Evolutionary conservation across 2,888 invertebrate genomes (phyloP).

Genomic region (Cephus nigrinus): DNA sequence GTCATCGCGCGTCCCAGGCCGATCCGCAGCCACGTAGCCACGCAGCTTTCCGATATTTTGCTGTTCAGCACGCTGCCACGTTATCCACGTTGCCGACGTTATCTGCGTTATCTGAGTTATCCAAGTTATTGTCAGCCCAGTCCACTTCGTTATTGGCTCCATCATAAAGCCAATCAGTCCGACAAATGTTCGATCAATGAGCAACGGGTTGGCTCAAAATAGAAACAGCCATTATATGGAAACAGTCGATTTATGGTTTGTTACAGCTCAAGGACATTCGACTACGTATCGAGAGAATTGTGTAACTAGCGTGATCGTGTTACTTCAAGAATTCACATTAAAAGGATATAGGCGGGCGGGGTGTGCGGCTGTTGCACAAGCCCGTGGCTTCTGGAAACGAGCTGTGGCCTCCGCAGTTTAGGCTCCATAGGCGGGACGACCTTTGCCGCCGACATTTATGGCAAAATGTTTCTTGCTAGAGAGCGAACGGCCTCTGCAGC

Average conservation of each 20-base stretch:
- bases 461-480: slow-evolving; percentile 16
- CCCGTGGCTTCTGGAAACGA: background rate
- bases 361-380: background rate
- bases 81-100: slow-evolving; percentile 32
- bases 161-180: slow-evolving; percentile 28
- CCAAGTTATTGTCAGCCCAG: slow-evolving; percentile 27
- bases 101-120: slow-evolving; percentile 34
- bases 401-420: background rate
- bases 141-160: slow-evolving; percentile 26
- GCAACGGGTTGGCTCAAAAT: slow-evolving; percentile 11
- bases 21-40: slow-evolving; percentile 17
- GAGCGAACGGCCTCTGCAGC: slow-evolving; percentile 5
- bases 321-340: background rate
- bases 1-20: slow-evolving; percentile 15
- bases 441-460: slow-evolving; percentile 23
- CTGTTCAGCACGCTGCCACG: slow-evolving; percentile 30
- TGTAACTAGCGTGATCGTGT: background rate
- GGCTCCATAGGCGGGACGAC: slow-evolving; percentile 6
- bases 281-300: background rate
- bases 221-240: background rate
- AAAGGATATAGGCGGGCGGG: background rate
- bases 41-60: slow-evolving; percentile 35
- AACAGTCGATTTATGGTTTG: slow-evolving; percentile 17
- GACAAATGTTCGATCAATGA: slow-evolving; percentile 34
- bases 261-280: slow-evolving; percentile 4